These are phyloP conservation scores for Cheilosia vernalis DNA, from an alignment of 2,888 invertebrate species.

Conservation along the genomic window DNA sequence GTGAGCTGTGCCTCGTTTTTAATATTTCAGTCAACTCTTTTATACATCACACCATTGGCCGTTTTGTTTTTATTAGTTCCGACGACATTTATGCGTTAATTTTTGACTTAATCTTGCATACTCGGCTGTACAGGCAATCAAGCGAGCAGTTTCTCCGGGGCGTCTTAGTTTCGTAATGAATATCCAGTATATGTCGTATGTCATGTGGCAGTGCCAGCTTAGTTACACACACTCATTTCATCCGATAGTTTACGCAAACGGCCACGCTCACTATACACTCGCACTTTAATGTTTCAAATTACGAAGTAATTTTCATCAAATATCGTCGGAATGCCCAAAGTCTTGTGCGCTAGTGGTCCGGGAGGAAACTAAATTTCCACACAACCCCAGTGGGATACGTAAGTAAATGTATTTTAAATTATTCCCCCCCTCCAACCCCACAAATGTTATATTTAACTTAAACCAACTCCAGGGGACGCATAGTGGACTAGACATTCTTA, in stretches of 20 bases:
- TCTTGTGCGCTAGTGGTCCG: constrained; percentile 38
- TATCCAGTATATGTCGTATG: neutral
- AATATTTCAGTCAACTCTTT: too few species aligned
- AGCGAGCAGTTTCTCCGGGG: neutral
- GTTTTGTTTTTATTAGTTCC: neutral
- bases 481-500: constrained; percentile 74
- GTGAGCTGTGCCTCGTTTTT: too few species aligned
- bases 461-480: constrained; percentile 69
- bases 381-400: constrained; percentile 70
- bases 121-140: constrained; percentile 3
- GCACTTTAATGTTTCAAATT: constrained; percentile 72
- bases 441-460: constrained; percentile 69
- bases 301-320: constrained; percentile 75
- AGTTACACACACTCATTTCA: neutral
- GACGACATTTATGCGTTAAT: constrained; percentile 40
- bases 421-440: constrained; percentile 30
- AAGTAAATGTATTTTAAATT: constrained; percentile 75
- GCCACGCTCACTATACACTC: constrained; percentile 33
- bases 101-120: constrained; percentile 38
- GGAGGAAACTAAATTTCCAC: constrained; percentile 61
- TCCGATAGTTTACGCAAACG: constrained; percentile 23
- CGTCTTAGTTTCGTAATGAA: too few species aligned
- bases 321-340: constrained; percentile 58
- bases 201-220: too few species aligned
- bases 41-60: too few species aligned